These are phyloP conservation scores for Drosophila sulfurigaster DNA, from an alignment of 1,140 invertebrate species.

Conservation along the genomic window DNA sequence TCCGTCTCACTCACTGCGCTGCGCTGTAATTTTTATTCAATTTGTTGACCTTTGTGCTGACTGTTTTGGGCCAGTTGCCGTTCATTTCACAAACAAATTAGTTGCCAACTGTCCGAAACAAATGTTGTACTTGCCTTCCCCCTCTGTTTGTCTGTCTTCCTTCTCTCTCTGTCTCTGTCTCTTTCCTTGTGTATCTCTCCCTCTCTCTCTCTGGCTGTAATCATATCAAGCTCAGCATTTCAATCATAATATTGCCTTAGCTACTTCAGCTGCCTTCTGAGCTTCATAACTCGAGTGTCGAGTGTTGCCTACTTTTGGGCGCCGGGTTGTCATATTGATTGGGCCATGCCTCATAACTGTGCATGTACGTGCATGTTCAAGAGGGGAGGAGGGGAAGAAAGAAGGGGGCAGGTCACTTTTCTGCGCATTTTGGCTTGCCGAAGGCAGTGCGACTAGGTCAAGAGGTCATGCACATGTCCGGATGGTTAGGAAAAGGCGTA, in stretches of 20 bases:
- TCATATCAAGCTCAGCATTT: conserved; percentile 62
- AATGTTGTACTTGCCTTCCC: conserved; percentile 56
- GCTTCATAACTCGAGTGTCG: too few relatives aligned
- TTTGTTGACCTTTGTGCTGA: conserved; percentile 63
- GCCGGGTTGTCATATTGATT: conserved; percentile 18
- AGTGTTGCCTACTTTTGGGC: conserved; percentile 14
- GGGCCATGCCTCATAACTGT: conserved; percentile 7
- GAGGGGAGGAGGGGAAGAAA: too few relatives aligned
- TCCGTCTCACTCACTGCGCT: neutral
- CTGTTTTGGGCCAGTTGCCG: conserved; percentile 39
- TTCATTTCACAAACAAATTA: conserved; percentile 74
- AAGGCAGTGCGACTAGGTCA: conserved; percentile 61
- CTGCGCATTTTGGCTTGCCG: conserved; percentile 26
- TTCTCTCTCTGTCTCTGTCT: neutral
- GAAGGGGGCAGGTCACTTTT: neutral
- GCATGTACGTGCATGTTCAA: conserved; percentile 15
- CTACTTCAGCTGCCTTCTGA: neutral
- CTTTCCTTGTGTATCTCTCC: neutral
- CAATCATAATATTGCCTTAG: conserved; percentile 57
- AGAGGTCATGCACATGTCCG: conserved; percentile 61
- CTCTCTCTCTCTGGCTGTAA: conserved; percentile 14
- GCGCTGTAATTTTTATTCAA: conserved; percentile 58
- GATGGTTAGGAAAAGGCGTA: conserved; percentile 24
- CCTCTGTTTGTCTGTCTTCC: too few relatives aligned
- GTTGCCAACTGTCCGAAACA: conserved; percentile 81